phyloP scores from a whole-genome alignment of 1,140 invertebrate genomes.

The Bombus soroeensis region DNA sequence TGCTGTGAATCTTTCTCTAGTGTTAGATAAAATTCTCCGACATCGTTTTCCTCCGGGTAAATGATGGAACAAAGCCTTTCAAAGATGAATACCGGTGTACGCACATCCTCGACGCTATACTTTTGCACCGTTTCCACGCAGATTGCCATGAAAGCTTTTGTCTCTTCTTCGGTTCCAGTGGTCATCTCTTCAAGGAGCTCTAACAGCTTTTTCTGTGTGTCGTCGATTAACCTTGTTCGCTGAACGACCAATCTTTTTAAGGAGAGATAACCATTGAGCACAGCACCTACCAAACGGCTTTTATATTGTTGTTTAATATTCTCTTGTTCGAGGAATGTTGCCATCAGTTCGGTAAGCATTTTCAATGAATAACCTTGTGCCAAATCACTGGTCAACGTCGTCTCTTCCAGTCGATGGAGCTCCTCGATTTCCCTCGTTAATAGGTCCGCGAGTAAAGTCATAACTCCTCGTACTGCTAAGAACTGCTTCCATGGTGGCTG shows the following conservation, averaged over 20 bases:
- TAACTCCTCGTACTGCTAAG: constrained; percentile 92
- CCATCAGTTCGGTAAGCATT: constrained; percentile 93
- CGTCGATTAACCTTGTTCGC: constrained; percentile 96
- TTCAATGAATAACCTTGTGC: constrained; percentile 95
- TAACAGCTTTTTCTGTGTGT: constrained; percentile 97
- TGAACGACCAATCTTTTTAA: constrained; percentile 96
- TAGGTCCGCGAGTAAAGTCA: constrained; percentile 92
- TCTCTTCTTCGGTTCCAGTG: constrained; percentile 97
- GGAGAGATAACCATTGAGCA: constrained; percentile 96
- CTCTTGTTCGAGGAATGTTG: constrained; percentile 92
- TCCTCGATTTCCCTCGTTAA: constrained; percentile 94
- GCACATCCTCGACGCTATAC: constrained; percentile 95
- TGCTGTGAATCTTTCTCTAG: constrained; percentile 99
- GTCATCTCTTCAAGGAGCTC: constrained; percentile 98
- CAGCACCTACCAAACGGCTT: constrained; percentile 92
- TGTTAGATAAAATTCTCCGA: constrained; percentile 97
- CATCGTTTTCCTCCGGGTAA: constrained; percentile 98
- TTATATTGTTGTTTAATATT: constrained; percentile 95
- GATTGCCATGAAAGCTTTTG: constrained; percentile 98
- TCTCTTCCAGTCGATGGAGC: constrained; percentile 93
- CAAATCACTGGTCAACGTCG: constrained; percentile 95
- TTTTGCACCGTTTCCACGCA: constrained; percentile 98
- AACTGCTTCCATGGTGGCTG: constrained; percentile 96
- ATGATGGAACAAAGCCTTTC: constrained; percentile 98
- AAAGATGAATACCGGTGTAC: constrained; percentile 98